Conservation (phyloP, 2,113 vertebrate genomes). For the Egretta garzetta region DNA sequence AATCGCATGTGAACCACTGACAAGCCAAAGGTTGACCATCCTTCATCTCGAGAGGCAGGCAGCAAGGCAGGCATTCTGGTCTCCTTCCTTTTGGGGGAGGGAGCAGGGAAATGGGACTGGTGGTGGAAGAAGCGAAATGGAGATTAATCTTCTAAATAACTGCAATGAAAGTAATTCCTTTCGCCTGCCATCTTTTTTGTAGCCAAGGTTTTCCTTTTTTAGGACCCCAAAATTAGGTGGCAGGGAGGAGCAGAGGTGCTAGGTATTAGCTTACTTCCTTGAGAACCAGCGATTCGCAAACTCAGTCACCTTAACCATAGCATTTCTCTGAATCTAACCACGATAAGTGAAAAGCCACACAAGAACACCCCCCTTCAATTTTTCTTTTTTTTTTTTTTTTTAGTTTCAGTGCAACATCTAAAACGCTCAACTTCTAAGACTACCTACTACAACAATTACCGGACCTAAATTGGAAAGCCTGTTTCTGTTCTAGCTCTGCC, state of each 20-base stretch:
- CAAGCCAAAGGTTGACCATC: not conserved
- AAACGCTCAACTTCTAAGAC: not conserved
- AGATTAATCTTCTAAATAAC: not conserved
- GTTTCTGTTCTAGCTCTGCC: not conserved
- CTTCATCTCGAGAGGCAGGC: not conserved
- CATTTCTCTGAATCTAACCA: not conserved
- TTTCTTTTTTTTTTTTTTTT: not conserved
- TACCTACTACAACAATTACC: rapidly evolving
- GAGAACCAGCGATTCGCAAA: not conserved
- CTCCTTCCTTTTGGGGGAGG: not conserved
- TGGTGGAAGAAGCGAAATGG: not conserved
- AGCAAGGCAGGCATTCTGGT: not conserved
- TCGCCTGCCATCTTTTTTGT: not conserved
- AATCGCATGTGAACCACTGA: not conserved
- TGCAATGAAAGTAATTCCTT: not conserved
- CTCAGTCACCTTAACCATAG: not conserved
- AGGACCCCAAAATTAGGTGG: not conserved
- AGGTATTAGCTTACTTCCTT: not conserved
- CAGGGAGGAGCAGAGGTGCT: rapidly evolving
- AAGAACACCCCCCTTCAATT: not conserved
- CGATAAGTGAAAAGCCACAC: not conserved
- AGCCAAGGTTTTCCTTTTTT: not conserved
- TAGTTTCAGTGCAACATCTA: not conserved
- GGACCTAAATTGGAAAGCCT: rapidly evolving
- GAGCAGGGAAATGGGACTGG: not conserved